Evolutionary conservation across 2,113 vertebrate genomes (phyloP), one percentile per base, ranked within the genome.

Genomic region (Varanus komodoensis): DNA sequence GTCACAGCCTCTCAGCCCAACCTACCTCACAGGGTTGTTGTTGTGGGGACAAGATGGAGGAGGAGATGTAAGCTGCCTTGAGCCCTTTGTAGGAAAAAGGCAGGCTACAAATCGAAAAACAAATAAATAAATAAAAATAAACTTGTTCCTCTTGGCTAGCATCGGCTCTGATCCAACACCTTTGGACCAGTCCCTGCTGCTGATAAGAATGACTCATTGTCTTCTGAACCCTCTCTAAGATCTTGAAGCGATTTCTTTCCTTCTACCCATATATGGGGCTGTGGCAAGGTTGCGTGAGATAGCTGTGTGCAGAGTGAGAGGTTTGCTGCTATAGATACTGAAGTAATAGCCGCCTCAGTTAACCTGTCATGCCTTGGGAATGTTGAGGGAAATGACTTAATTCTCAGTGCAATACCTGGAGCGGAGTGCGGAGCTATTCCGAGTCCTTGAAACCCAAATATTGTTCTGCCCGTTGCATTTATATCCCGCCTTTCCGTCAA

Each of bases 231-330:
- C 88, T 78, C 67, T 2, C 0, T 2, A 84, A n/a, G 83, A 87
- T 87, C 54, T 0, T 79, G 81, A 21, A 86, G 81, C 80, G 85
- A 1, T 57, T 14, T 61, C 84, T 87, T 91, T 48, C 74, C 9
- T 52, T 48, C 29, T 2, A n/a, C 94, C 38, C 94, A 91, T 95
- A 94, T 94, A 93, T 91, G 93, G 95, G 89, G 78, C 69, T 82
- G 67, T 82, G 69, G 86, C 74, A 50, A 82, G 11, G 23, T 21
- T 2, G 80, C 54, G 74, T 57, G 84, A 64, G 71, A 77, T 77
- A 19, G 34, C 44, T 1, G 1, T 27, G 6, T 19, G 32, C 78
- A 50, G 11, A 48, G 27, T 8, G 67, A 15, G 48, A 6, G 1
- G 21, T 11, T 74, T 25, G 64, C 25, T 74, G 81, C 80, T 48